These are phyloP conservation scores for Calameuta filiformis DNA, from an alignment of 2,888 invertebrate genomes.

Conservation along the genomic window DNA sequence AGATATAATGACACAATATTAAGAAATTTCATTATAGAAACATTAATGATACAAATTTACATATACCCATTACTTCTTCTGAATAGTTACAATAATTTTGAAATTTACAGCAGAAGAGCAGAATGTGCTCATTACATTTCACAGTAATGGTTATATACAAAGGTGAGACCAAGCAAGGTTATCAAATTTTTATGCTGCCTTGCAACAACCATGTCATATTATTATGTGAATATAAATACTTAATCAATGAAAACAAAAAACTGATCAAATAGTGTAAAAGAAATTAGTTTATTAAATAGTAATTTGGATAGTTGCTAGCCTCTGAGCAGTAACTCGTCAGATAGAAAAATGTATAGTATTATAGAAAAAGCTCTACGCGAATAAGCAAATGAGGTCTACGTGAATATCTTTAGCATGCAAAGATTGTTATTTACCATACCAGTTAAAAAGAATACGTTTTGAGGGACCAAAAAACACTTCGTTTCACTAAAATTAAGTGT, in stretches of 20 bases:
- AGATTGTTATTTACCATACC: constrained; percentile 8
- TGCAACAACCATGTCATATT: not conserved
- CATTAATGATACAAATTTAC: not conserved
- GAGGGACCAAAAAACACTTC: not conserved
- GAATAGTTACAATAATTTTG: not conserved
- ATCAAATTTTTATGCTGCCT: not conserved
- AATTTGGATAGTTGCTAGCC: not conserved
- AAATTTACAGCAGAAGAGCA: not conserved
- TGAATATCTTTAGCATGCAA: not conserved
- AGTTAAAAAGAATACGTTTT: constrained; percentile 7
- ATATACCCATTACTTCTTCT: not conserved
- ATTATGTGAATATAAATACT: not conserved
- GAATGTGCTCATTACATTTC: not conserved
- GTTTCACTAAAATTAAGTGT: constrained; percentile 6
- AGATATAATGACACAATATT: not conserved
- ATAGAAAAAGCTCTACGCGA: not conserved
- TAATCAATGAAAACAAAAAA: not conserved
- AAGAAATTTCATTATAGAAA: not conserved
- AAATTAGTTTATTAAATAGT: not conserved
- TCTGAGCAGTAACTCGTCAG: not conserved
- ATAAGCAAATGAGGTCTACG: not conserved
- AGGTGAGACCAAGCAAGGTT: not conserved
- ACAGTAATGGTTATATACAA: not conserved
- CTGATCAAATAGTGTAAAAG: not conserved
- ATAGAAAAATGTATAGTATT: not conserved